Evolutionary conservation across 1,140 invertebrate species (phyloP), one percentile per base, ranked within the genome.

Genomic region (Drosophila subobscura): DNA sequence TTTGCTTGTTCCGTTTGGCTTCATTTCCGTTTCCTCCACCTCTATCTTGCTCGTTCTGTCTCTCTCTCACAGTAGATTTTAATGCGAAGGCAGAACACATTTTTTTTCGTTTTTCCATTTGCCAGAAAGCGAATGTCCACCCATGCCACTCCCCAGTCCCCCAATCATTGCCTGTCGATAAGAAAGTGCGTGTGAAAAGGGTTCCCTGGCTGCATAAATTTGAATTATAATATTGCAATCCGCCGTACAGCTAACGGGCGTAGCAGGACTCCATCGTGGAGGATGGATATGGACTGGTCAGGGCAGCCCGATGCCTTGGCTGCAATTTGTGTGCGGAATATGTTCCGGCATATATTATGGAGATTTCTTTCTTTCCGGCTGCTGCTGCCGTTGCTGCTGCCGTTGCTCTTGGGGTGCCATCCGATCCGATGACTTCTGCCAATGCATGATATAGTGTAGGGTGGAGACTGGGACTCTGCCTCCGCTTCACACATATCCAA

Each of bases 301-400:
- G 75, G 56, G 14, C 51, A 27, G 22, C 59, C 25, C 45, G 33
- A 64, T 33, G 50, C 37, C 74, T 71, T 49, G 72, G 55, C 60
- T 84, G 88, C 88, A 90, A 90, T 90, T 90, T 90, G 88, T 90
- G 88, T 90, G 71, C 81, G 70, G 88, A 88, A 90, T 90, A 90
- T 90, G 88, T 80, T 90, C 71, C 72, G 79, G 88, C 81, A 90
- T 90, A 90, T 90, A 90, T 90, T 90, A 90, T 90, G 81, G 88
- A 88, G 88, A 90, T 90, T 90, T 76, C 67, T 79, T 60, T 51
- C 64, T 68, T 56, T 57, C 56, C 42, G 52, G 47, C 42, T 75
- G 51, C 44, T 72, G 56, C 40, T 41, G 33, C 20, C 10, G n/a
- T 14, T 75, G 51, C 44, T 72, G 56, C 40, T 41, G 33, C 20